Base-by-base conservation (phyloP, 1,140 invertebrate genomes). In the Galleria mellonella region DNA sequence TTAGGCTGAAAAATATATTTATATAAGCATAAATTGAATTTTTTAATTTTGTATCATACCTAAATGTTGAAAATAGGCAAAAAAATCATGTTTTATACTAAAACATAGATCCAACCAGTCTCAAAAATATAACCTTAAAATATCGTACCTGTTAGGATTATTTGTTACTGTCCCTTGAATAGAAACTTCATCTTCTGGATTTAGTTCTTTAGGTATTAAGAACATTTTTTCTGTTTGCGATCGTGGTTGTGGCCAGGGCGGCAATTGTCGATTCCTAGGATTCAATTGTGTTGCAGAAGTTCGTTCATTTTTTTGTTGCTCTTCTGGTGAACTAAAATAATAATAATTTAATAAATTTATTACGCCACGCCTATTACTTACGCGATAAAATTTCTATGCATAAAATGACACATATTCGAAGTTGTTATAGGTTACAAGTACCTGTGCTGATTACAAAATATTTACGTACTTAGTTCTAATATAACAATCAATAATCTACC, bases 141-240 rank as follows among this genome's bases (percentile, higher is more conserved):
- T 23, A 23, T 23, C 6, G 6, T 23, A 23, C 17, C 17, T 23
- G 17, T 23, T 23, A 23, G 17, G 17, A 23, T 23, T 23, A 6
- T 6, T 23, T 23, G 17, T 23, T 23, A 23, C 17, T 23, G 17
- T 23, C 6, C 17, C 17, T 23, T 23, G 17, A 23, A 23, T 43
- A 15, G 35, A 52, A 33, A 79, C 63, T 27, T 14, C 32, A 43
- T 83, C 70, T 7, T 55, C 50, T n/a, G 9, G 4, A 11, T 59
- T 54, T 12, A 78, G 51, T 47, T 47, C 32, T 50, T 49, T 77
- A 17, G 79, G 79, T 47, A 83, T 46, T n/a, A 61, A n/a, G 39
- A 73, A 76, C 63, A 76, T 74, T 23, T 55, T 71, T 61, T 70
- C 65, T 14, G 63, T 61, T 13, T 54, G 38, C 27, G 27, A 17